phyloP scores from a whole-genome alignment of 2,113 vertebrate genomes.

The Peromyscus californicus region DNA sequence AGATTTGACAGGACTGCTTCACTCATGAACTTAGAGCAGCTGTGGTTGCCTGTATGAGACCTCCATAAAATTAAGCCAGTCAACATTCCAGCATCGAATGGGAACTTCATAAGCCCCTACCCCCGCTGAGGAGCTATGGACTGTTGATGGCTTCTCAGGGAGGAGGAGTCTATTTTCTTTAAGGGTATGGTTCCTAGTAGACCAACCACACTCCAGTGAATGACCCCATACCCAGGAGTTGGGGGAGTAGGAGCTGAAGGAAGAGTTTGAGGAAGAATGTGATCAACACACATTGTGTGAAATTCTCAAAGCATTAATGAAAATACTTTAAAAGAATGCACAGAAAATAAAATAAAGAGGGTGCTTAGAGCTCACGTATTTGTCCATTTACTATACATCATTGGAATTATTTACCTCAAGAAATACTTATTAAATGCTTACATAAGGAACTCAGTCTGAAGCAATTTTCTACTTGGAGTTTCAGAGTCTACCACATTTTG shows the following conservation, averaged over 20 bases:
- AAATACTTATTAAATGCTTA: constrained; percentile 64
- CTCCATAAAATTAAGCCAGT: background rate
- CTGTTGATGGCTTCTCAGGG: background rate
- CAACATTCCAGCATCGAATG: background rate
- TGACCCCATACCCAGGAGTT: background rate
- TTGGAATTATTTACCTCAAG: constrained; percentile 65
- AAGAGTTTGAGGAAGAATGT: background rate
- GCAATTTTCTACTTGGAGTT: constrained; percentile 52
- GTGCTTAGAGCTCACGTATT: constrained; percentile 4
- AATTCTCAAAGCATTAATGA: background rate
- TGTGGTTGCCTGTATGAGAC: background rate
- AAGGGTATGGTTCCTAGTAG: background rate
- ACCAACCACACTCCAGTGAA: background rate
- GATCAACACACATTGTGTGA: background rate
- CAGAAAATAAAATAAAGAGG: background rate
- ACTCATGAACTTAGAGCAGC: background rate
- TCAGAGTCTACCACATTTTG: background rate
- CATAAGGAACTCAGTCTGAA: constrained; percentile 35
- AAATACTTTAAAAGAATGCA: background rate
- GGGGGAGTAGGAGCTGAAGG: background rate
- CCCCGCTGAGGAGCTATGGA: background rate
- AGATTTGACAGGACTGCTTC: background rate
- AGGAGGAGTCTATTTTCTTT: background rate
- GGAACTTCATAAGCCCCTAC: background rate
- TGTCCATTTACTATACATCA: constrained; percentile 33